Evolutionary conservation across 2,797 vertebrate genomes (phyloP), one percentile per base, ranked within the genome.

Genomic region (Anableps anableps): DNA sequence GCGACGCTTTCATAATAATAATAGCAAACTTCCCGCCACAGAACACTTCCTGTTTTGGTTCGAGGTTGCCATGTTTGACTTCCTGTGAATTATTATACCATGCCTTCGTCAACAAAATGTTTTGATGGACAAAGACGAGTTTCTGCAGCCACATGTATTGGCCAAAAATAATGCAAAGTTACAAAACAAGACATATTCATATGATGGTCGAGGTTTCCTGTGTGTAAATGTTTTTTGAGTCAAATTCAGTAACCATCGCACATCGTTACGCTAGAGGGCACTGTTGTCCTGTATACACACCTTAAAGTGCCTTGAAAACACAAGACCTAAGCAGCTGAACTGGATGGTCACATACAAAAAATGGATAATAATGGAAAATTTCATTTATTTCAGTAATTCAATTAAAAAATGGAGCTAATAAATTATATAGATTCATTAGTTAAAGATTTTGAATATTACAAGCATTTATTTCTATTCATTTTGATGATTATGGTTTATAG

Each of bases 11-110:
- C 76, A 80, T 68, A 85, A 83, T 11, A 68, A 48, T 8, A 4
- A 26, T 7, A 4, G 26, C 38, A 10, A 86, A 92, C 47, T 87
- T 93, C 93, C 91, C 94, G 94, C 93, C 90, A 64, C 72, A 3
- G 2, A 11, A 2, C 47, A 79, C 87, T 93, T 94, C 91, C 92
- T 84, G 89, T 83, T 92, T 88, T 80, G 74, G 45, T 79, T 66
- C 4, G 8, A 16, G 87, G 92, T 90, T 93, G 91, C 92, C 93
- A 91, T 4, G 68, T 92, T 80, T 1, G 8, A 1, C 36, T 47
- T 3, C 11, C 23, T 70, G 36, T 26, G 23, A 14, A 13, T 10
- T 29, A 31, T 31, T 5, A n/a, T 6, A 16, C 26, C 11, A 2
- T 16, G 13, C n/a, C n/a, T 60, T 62, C 16, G 5, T 36, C 31